A percentile compares a stretch with the other conserved stretches of the same genome.
These are phyloP conservation scores for Liopterus haemorrhoidalis DNA, from an alignment of 2,888 invertebrate species.

Conservation along the genomic window DNA sequence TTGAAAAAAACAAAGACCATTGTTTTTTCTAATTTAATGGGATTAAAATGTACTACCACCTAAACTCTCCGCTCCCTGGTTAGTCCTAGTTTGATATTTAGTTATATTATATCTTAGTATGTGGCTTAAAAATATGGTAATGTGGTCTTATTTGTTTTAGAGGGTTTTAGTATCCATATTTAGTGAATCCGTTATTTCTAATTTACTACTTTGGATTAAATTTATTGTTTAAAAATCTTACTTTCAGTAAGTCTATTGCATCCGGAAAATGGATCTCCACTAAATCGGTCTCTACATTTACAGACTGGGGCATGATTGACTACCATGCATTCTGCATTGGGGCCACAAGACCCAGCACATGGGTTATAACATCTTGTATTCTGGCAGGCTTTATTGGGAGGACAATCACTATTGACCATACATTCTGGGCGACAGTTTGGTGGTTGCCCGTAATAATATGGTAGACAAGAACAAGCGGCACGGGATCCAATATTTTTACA, in stretches of 20 bases:
- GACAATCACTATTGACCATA: slow-evolving; percentile 65
- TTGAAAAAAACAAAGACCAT: no score
- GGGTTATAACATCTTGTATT: slow-evolving; percentile 67
- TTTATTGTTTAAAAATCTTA: slow-evolving; percentile 33
- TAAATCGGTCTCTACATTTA: slow-evolving; percentile 61
- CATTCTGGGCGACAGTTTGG: slow-evolving; percentile 75
- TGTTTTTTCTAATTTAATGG: no score
- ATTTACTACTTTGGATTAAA: neutral
- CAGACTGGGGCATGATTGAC: slow-evolving; percentile 70
- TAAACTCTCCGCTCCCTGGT: no score
- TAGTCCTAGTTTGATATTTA: neutral
- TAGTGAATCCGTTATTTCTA: slow-evolving; percentile 5
- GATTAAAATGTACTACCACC: no score
- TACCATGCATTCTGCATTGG: slow-evolving; percentile 63
- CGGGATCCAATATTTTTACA: slow-evolving; percentile 62
- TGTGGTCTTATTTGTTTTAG: neutral
- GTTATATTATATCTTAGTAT: neutral
- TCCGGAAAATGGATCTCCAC: slow-evolving; percentile 74
- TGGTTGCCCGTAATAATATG: slow-evolving; percentile 70
- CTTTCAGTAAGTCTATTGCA: slow-evolving; percentile 51
- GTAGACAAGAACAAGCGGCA: slow-evolving; percentile 69
- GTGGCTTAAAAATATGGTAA: neutral
- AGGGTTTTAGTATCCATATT: neutral
- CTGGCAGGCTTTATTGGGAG: slow-evolving; percentile 65
- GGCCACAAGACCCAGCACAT: slow-evolving; percentile 69